Evolutionary conservation across 2,797 vertebrate species (phyloP), one percentile per base, ranked within the genome.

Genomic region (Phaenicophaeus curvirostris): DNA sequence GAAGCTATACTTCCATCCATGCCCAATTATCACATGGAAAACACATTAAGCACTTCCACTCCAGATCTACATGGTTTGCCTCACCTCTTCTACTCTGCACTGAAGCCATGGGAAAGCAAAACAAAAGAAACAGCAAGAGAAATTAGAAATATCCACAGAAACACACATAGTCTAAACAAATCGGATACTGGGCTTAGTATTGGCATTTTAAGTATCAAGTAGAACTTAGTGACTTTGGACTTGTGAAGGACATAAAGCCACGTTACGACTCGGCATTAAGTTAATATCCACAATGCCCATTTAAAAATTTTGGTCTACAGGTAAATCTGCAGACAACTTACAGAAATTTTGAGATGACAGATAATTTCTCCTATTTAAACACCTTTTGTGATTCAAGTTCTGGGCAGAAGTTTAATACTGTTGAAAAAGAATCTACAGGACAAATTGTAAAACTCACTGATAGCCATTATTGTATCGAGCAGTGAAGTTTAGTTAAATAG

Each of bases 71-170:
- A 77, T 91, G 91, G 23, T 92, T 87, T 75, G 68, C 96, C 99
- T 99, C 99, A 99, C 99, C 99, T 99, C 99, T 98, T 98, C 99
- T 99, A 98, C 99, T 99, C 97, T 99, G 99, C 99, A 99, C 99
- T 99, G 99, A 98, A 98, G 98, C 97, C 91, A 96, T 39, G 91
- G 98, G 97, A 98, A 98, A 98, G 96, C 97, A 96, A 97, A 98
- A 96, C 59, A 96, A 85, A 96, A 96, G 88, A 98, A 93, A 97
- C 16, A 97, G 92, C 85, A 97, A 94, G 13, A 97, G 62, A 91
- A 87, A 90, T 98, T 97, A 98, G 95, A 97, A 89, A 94, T 78
- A 95, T 30, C 87, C 80, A 97, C 51, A 91, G 41, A 81, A 53
- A 72, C 53, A 73, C 53, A 80, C 66, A 81, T 35, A 31, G 51